A percentile compares a stretch with the other conserved stretches of the same genome.
Evolutionary conservation across 2,113 vertebrate species (phyloP).

Genomic region (Plotosus lineatus): DNA sequence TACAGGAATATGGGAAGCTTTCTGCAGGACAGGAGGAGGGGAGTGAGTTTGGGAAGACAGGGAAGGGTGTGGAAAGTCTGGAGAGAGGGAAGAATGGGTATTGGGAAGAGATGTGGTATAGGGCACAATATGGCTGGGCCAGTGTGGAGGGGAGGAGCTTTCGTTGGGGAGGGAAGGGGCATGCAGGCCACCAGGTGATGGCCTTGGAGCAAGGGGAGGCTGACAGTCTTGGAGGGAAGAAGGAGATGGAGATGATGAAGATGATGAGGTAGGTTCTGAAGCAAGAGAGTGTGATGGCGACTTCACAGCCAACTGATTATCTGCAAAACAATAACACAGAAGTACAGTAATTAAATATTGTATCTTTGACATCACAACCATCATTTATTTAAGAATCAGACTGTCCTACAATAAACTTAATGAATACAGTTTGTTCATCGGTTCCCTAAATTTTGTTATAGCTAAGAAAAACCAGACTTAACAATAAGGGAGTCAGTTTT

Average conservation of each 20-base stretch:
- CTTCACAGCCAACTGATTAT: slow-evolving; percentile 74
- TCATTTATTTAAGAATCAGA: background rate
- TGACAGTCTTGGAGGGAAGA: slow-evolving; percentile 73
- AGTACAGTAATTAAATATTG: background rate
- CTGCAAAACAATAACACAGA: slow-evolving; percentile 58
- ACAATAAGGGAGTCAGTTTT: background rate
- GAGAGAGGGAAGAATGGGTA: slow-evolving; percentile 77
- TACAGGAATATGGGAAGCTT: slow-evolving; percentile 53
- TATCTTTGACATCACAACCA: slow-evolving; percentile 5
- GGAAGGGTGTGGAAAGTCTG: slow-evolving; percentile 76
- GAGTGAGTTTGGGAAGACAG: slow-evolving; percentile 75
- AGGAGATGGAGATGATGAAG: slow-evolving; percentile 71
- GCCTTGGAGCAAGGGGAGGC: slow-evolving; percentile 74
- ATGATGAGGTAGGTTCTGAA: slow-evolving; percentile 72
- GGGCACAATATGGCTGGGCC: slow-evolving; percentile 72
- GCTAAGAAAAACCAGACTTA: background rate
- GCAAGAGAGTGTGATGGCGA: slow-evolving; percentile 72
- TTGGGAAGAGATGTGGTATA: slow-evolving; percentile 73
- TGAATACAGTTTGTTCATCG: background rate
- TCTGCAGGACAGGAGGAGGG: slow-evolving; percentile 66
- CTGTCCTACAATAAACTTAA: background rate
- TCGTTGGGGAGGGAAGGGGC: slow-evolving; percentile 77
- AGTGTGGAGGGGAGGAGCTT: slow-evolving; percentile 76
- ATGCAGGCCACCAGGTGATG: slow-evolving; percentile 76
- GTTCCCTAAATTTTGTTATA: background rate